phyloP scores from a whole-genome alignment of 2,797 vertebrate species.

The Spheniscus humboldti region DNA sequence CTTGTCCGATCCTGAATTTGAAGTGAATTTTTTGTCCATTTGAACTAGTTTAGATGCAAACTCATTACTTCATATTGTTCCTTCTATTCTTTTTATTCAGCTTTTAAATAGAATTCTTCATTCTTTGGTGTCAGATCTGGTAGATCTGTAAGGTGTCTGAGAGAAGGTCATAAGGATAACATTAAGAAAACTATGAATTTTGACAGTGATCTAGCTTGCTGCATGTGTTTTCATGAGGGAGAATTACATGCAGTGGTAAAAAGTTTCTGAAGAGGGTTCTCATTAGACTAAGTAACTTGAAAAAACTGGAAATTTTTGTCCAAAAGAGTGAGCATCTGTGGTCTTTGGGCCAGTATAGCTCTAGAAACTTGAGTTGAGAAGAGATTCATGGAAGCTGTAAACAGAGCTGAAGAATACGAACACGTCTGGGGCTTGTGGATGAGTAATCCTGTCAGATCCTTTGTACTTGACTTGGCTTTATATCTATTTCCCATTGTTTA shows the following conservation, averaged over 20 bases:
- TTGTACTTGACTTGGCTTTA: neutral
- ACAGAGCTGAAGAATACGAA: fast-evolving
- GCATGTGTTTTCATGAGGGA: neutral
- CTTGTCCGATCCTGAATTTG: neutral
- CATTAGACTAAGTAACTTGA: neutral
- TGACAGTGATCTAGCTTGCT: neutral
- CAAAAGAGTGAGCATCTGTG: neutral
- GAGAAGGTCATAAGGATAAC: neutral
- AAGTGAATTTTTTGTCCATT: neutral
- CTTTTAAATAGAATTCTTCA: neutral
- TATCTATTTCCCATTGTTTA: neutral
- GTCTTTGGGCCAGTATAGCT: neutral
- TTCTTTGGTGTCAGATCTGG: neutral
- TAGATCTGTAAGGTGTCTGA: neutral
- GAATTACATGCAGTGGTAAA: neutral
- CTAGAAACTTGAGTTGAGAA: neutral
- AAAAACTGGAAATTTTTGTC: neutral
- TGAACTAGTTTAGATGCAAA: neutral
- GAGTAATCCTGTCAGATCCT: neutral
- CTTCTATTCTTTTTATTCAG: neutral
- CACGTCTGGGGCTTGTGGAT: neutral
- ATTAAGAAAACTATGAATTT: neutral
- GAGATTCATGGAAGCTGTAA: neutral
- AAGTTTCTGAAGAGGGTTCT: neutral
- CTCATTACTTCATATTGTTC: neutral